Evolutionary conservation across 2,113 vertebrate species (phyloP), one percentile per base, ranked within the genome.

Genomic region (Gobio gobio): DNA sequence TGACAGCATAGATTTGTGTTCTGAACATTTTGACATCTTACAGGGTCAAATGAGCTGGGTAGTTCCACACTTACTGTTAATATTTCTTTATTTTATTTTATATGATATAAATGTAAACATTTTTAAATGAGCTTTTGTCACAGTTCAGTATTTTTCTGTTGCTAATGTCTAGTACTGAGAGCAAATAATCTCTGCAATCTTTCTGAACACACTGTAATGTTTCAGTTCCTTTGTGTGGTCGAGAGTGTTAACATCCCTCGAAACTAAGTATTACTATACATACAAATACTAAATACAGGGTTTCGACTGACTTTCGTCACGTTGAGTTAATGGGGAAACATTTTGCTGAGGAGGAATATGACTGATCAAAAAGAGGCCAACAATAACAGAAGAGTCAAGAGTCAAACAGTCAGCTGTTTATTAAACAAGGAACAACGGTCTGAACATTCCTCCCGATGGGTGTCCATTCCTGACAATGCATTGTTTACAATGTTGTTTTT

Each of bases 221-320:
- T 90, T 90, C 88, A 73, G 82, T 89, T 90, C 90, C 87, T 83
- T 40, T 51, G 13, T 90, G 68, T 79, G 63, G 76, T 63, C 26
- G 76, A 87, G 84, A 85, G 33, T 73, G 36, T 83, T 18, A 14
- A 73, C 43, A 47, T 72, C 24, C 68, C 81, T 79, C 49, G 61
- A 84, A 85, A 84, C 87, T 78, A 84, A 88, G 72, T 24, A 54
- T 64, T n/a, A 56, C 54, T 43, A 29, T 12, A 58, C 9, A 49
- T 6, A 63, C 51, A 33, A 43, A 40, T 45, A 18, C 29, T 20
- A 66, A 45, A 43, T 61, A 1, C 12, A 1, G 61, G 70, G 51
- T 82, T 88, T 86, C 70, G 22, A 36, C 78, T 26, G 29, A 70
- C 80, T 26, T 54, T 9, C 6, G 1, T 47, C 43, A 47, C 24